These are phyloP conservation scores for Lasioglossum leucozonium DNA, from an alignment of 2,888 invertebrate genomes.

Conservation along the genomic window DNA sequence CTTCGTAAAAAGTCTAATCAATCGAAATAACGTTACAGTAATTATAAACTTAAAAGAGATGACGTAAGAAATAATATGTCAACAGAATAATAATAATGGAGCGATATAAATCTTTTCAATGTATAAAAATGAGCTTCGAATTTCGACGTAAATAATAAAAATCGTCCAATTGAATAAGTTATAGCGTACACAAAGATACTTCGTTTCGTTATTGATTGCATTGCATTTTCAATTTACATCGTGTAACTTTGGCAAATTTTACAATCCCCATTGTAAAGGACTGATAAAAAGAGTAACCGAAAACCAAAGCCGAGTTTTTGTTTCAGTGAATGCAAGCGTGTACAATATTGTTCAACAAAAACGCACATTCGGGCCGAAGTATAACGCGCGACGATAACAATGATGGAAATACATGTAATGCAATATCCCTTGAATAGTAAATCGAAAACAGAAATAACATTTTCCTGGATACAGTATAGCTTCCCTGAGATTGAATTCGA, in stretches of 20 bases:
- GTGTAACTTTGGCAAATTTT: background rate
- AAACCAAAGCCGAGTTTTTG: conserved; percentile 38
- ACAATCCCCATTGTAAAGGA: background rate
- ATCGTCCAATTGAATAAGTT: background rate
- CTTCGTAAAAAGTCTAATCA: background rate
- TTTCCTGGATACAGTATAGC: background rate
- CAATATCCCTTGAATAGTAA: background rate
- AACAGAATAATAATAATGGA: background rate
- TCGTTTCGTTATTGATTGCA: background rate
- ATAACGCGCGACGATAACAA: background rate
- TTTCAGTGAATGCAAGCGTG: background rate
- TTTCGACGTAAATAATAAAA: background rate
- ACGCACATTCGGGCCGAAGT: background rate
- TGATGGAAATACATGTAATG: background rate
- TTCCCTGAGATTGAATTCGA: background rate
- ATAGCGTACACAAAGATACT: background rate
- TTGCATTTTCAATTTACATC: background rate
- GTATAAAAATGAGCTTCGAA: background rate
- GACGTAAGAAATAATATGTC: background rate
- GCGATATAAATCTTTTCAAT: background rate
- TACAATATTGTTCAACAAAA: conserved; percentile 26
- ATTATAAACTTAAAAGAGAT: background rate
- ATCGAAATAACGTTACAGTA: background rate
- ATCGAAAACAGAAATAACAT: background rate
- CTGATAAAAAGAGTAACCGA: background rate